Base-by-base conservation (phyloP, 2,113 vertebrate genomes). In the Pseudorectes ferrugineus region DNA sequence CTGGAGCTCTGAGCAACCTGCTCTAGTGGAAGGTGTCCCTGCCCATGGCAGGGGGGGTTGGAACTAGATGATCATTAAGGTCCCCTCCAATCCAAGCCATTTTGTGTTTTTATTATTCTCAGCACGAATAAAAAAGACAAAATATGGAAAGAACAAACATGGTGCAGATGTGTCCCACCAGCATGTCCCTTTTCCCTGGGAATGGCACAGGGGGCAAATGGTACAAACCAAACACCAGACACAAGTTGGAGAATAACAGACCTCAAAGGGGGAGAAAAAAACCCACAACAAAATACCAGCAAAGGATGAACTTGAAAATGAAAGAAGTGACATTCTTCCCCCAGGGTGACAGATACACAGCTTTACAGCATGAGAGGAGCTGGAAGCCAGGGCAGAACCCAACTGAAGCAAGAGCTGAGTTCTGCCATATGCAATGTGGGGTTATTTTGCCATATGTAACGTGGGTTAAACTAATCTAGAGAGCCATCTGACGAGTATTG, bases 81-180 rank as follows among this genome's bases (percentile, higher is more conserved):
- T n/a, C 8, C 21, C 22, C 31, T 54, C 17, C n/a, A 68, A 11
- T 4, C 11, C 18, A 12, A 75, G 14, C 11, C 11, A 31, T 28
- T 35, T 14, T 12, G 13, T 18, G 16, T 1, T 45, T 31, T 22
- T 20, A 12, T 26, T 22, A 23, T 19, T 75, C 24, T 67, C 51
- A 52, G 20, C 36, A 63, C 1, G 7, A 87, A 21, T 6, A 7
- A 29, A 38, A 70, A 49, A 24, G 9, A 23, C 2, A 22, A 66
- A 49, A 38, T 0, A 2, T 1, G 38, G 11, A 38, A 73, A 33
- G 21, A 57, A 16, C 5, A 79, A 23, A 13, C 2, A 0, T 0
- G 6, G 42, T 6, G 21, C 55, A 66, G 29, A 10, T 11, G 17
- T 8, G 33, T 65, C 85, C 36, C 73, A 68, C 12, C 19, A 25